Evolutionary conservation across 2,888 invertebrate genomes (phyloP).

Genomic region (Ennomos quercinarius): DNA sequence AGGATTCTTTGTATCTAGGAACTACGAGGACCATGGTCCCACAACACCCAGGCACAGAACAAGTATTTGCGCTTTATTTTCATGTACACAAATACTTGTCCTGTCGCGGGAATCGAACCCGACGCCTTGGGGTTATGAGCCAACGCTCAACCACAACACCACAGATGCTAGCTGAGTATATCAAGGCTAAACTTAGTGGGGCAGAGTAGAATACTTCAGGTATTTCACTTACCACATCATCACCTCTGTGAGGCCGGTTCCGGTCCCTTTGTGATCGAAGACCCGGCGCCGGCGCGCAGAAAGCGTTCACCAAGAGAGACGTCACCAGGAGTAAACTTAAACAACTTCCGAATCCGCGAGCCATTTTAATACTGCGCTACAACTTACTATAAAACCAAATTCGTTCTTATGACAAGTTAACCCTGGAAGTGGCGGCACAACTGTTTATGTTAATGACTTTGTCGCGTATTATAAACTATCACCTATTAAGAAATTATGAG

Average conservation of each 20-base stretch:
- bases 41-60: too few relatives aligned
- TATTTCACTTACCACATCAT: conserved; percentile 47
- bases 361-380: conserved; percentile 58
- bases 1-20: too few relatives aligned
- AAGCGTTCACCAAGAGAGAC: conserved; percentile 58
- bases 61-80: too few relatives aligned
- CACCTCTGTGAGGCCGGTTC: conserved; percentile 23
- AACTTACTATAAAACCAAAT: conserved; percentile 14
- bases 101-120: too few relatives aligned
- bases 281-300: conserved; percentile 54
- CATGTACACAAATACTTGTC: too few relatives aligned
- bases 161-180: too few relatives aligned
- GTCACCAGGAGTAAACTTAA: conserved; percentile 51
- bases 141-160: too few relatives aligned
- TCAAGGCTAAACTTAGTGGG: too few relatives aligned
- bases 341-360: conserved; percentile 42
- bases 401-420: not conserved
- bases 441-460: conserved; percentile 7
- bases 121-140: too few relatives aligned
- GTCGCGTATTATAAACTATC: conserved; percentile 20
- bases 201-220: not conserved
- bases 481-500: conserved; percentile 32
- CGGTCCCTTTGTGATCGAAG: conserved; percentile 43
- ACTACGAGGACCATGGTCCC: too few relatives aligned
- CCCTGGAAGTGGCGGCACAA: conserved; percentile 10